phyloP scores from a whole-genome alignment of 2,797 vertebrate species.

The Alfaro cultratus region DNA sequence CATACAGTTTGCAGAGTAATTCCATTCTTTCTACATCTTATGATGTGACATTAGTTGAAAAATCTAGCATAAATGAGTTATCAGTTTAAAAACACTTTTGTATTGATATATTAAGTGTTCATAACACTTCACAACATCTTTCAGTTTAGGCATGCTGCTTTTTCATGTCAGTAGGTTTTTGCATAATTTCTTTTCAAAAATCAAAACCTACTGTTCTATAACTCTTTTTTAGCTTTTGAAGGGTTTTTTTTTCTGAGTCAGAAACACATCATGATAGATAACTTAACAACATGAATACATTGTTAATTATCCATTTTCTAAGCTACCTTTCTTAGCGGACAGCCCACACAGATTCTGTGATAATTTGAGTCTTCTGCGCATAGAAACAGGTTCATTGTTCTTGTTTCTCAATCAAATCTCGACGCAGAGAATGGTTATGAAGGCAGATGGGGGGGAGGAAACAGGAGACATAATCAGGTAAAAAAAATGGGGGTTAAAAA shows the following conservation, averaged over 20 bases:
- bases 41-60: background rate
- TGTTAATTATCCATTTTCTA: constrained; percentile 17
- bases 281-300: background rate
- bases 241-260: background rate
- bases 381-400: constrained; percentile 4
- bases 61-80: background rate
- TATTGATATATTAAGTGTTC: background rate
- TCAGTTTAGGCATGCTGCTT: background rate
- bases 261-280: background rate
- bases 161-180: background rate
- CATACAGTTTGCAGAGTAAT: background rate
- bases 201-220: background rate
- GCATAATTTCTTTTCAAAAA: background rate
- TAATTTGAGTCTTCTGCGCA: constrained; percentile 7
- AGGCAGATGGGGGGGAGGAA: constrained; percentile 6
- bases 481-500: background rate
- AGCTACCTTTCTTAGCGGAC: background rate
- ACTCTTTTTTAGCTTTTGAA: background rate
- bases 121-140: background rate
- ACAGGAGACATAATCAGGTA: constrained; percentile 21
- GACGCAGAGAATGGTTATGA: background rate
- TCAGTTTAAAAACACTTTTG: background rate
- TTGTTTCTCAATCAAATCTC: constrained; percentile 1
- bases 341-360: constrained; percentile 13
- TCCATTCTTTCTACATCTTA: background rate